Percentiles rank a stretch among this genome's conserved stretches.
Conservation (phyloP, 1,140 invertebrate species). For the Mizuhopecten yessoensis region DNA sequence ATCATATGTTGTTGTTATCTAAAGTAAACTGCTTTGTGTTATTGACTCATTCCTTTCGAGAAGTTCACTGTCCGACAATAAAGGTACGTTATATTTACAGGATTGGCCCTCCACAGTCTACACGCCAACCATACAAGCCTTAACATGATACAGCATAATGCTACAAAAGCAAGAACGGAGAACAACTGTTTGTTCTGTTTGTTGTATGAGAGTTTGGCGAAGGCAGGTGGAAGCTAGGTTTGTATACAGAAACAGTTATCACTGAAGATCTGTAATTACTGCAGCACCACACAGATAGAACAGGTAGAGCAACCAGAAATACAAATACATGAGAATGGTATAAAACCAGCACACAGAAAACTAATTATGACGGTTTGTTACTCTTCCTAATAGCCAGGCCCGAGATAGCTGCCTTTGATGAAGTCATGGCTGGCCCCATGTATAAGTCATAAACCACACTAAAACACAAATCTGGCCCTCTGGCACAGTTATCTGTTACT, state of each 20-base stretch:
- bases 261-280: not conserved
- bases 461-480: not conserved
- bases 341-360: not conserved
- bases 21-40: not conserved
- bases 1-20: not conserved
- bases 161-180: not conserved
- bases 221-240: not conserved
- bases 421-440: not conserved
- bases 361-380: constrained; percentile 32
- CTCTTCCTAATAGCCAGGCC: not conserved
- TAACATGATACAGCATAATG: not conserved
- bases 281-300: not conserved
- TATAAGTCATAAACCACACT: constrained; percentile 12
- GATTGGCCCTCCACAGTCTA: not conserved
- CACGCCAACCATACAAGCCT: not conserved
- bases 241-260: constrained; percentile 12
- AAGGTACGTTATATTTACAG: not conserved
- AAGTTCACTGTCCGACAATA: not conserved
- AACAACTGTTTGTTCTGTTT: not conserved
- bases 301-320: constrained; percentile 18
- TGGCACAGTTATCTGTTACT: not conserved
- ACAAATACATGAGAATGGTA: not conserved
- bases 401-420: constrained; percentile 21
- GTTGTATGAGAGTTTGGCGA: not conserved
- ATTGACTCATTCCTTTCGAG: not conserved